phyloP scores from a whole-genome alignment of 2,113 vertebrate species.

The Hucho hucho region DNA sequence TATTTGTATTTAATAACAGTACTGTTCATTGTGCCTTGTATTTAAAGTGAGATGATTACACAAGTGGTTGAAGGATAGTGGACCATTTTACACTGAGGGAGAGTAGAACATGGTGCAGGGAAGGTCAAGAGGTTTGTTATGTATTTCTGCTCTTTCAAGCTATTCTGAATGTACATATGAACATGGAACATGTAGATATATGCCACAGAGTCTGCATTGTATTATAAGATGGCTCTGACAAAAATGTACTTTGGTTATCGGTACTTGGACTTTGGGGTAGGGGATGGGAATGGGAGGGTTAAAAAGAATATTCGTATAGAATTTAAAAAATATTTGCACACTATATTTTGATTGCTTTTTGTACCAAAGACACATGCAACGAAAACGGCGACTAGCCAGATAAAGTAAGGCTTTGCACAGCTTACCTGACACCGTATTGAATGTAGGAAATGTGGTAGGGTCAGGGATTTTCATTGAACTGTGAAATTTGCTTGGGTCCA shows the following conservation, averaged over 20 bases:
- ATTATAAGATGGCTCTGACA: conserved; percentile 97
- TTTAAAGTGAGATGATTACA: conserved; percentile 74
- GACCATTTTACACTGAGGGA: conserved; percentile 51
- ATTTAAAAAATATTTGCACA: conserved; percentile 95
- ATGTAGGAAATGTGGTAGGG: conserved; percentile 96
- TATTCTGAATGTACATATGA: conserved; percentile 97
- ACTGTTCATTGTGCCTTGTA: conserved; percentile 99
- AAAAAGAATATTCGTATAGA: conserved; percentile 65
- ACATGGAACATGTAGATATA: conserved; percentile 95
- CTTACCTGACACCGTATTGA: conserved; percentile 99
- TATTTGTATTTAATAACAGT: conserved; percentile 93
- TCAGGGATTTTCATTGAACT: conserved; percentile 98
- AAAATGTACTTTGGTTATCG: conserved; percentile 70
- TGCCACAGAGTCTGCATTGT: conserved; percentile 99
- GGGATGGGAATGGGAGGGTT: conserved; percentile 36
- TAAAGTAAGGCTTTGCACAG: conserved; percentile 99
- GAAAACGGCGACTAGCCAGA: conserved; percentile 98
- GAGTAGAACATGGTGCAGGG: conserved; percentile 46
- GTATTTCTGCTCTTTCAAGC: conserved; percentile 89
- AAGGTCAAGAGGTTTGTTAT: conserved; percentile 74
- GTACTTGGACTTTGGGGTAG: conserved; percentile 67
- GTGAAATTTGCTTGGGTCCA: conserved; percentile 99
- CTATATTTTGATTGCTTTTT: conserved; percentile 96
- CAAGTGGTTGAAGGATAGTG: conserved; percentile 49
- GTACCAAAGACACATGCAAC: conserved; percentile 99